These are phyloP conservation scores for Chymomyza procnemis DNA, from an alignment of 2,888 invertebrate genomes.

Conservation along the genomic window DNA sequence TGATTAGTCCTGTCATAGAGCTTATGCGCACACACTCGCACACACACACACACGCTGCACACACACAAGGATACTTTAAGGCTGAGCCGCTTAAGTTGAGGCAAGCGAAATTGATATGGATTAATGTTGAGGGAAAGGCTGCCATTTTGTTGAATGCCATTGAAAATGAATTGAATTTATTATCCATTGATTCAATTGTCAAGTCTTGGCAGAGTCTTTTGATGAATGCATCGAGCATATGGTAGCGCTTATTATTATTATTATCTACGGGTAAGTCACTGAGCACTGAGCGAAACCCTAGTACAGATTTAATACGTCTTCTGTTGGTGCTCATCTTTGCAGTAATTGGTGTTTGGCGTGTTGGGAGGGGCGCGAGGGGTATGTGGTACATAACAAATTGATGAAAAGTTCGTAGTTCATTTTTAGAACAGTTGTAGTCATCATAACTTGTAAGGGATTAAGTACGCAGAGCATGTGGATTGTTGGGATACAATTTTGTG, in stretches of 20 bases:
- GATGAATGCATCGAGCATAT: not conserved
- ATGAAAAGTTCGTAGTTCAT: no score
- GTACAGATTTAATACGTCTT: no score
- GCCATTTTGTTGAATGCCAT: not conserved
- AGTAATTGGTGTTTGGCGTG: no score
- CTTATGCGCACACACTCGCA: not conserved
- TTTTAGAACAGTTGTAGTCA: no score
- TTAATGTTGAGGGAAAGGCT: not conserved
- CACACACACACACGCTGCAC: not conserved
- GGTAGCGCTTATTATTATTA: not conserved
- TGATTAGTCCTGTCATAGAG: not conserved
- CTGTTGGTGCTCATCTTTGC: no score
- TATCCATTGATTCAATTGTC: not conserved
- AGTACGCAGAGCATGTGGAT: no score
- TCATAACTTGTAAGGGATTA: no score
- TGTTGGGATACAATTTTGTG: no score
- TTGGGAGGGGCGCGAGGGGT: no score
- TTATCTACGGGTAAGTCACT: no score
- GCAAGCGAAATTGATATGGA: not conserved
- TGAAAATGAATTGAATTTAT: not conserved
- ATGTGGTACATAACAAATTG: no score
- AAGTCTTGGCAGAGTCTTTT: not conserved
- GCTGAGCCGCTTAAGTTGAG: not conserved
- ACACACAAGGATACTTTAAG: not conserved
- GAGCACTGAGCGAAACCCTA: not conserved